phyloP scores from a whole-genome alignment of 2,888 invertebrate species.

The Physocephala rufipes region DNA sequence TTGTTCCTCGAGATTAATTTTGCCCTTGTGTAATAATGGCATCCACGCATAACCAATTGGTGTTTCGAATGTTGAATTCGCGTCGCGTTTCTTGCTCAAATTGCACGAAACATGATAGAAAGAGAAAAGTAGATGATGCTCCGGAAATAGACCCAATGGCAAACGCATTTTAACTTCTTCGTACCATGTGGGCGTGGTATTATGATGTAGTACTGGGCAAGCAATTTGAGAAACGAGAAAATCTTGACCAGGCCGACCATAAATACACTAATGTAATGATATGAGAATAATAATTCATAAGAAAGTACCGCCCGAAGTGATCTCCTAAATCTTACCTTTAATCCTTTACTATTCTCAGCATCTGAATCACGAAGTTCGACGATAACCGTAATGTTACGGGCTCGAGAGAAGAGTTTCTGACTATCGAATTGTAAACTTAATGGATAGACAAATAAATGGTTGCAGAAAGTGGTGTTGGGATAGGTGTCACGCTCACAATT shows the following conservation, averaged over 20 bases:
- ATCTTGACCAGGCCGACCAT: conserved; percentile 75
- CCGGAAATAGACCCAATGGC: conserved; percentile 83
- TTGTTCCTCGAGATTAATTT: conserved; percentile 84
- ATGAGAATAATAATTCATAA: not conserved
- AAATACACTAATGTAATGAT: conserved; percentile 72
- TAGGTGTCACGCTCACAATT: conserved; percentile 75
- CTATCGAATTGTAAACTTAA: conserved; percentile 85
- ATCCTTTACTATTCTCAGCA: conserved; percentile 73
- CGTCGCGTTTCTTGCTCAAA: conserved; percentile 80
- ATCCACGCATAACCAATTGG: conserved; percentile 96
- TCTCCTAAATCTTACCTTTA: conserved; percentile 72
- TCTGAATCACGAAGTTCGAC: conserved; percentile 89
- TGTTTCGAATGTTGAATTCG: conserved; percentile 74
- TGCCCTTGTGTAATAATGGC: conserved; percentile 85
- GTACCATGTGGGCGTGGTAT: conserved; percentile 87
- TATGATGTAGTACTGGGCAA: conserved; percentile 89
- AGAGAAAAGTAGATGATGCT: conserved; percentile 93
- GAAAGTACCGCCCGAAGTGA: too few relatives aligned
- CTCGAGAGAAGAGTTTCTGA: conserved; percentile 90
- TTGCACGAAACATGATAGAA: conserved; percentile 97
- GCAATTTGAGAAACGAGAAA: conserved; percentile 75
- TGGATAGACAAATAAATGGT: conserved; percentile 94
- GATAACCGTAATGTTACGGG: conserved; percentile 92
- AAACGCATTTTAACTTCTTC: conserved; percentile 93
- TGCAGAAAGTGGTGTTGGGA: conserved; percentile 85